These are phyloP conservation scores for Coilia nasus DNA, from an alignment of 2,797 vertebrate species.

Conservation along the genomic window DNA sequence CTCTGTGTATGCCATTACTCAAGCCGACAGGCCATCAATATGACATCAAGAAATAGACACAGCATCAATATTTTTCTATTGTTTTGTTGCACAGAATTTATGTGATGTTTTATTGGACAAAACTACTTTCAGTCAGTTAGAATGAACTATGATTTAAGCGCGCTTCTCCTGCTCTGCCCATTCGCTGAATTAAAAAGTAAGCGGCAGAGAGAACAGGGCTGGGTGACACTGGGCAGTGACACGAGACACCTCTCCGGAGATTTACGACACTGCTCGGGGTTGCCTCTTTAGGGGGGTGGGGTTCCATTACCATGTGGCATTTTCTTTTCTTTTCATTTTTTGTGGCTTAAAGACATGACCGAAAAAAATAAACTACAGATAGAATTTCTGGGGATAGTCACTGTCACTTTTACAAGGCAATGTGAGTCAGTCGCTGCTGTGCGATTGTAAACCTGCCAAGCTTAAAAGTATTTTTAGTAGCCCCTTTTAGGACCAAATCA, in stretches of 20 bases:
- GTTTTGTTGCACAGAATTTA: slow-evolving; percentile 18
- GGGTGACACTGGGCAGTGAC: not conserved
- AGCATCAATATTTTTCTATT: not conserved
- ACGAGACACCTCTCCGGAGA: not conserved
- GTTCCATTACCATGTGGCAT: not conserved
- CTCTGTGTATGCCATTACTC: not conserved
- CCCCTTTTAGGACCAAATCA: slow-evolving; percentile 1
- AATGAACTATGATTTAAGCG: not conserved
- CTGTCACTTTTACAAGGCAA: slow-evolving; percentile 15
- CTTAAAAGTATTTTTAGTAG: slow-evolving; percentile 23
- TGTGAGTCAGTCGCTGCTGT: not conserved
- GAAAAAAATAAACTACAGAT: slow-evolving; percentile 14
- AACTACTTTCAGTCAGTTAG: slow-evolving; percentile 5
- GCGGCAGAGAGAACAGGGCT: not conserved
- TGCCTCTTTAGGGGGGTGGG: not conserved
- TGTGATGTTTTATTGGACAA: slow-evolving; percentile 19
- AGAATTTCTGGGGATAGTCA: not conserved
- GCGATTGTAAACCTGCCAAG: slow-evolving; percentile 19
- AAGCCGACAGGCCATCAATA: slow-evolving; percentile 7
- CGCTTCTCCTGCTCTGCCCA: not conserved
- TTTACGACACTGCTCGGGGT: not conserved
- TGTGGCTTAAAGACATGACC: slow-evolving; percentile 3
- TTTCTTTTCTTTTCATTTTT: not conserved
- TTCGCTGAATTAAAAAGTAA: not conserved
- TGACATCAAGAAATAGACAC: not conserved